Percentiles rank a stretch among this genome's conserved stretches.
Conservation (phyloP, 2,888 invertebrate species). For the Polydesmus complanatus region DNA sequence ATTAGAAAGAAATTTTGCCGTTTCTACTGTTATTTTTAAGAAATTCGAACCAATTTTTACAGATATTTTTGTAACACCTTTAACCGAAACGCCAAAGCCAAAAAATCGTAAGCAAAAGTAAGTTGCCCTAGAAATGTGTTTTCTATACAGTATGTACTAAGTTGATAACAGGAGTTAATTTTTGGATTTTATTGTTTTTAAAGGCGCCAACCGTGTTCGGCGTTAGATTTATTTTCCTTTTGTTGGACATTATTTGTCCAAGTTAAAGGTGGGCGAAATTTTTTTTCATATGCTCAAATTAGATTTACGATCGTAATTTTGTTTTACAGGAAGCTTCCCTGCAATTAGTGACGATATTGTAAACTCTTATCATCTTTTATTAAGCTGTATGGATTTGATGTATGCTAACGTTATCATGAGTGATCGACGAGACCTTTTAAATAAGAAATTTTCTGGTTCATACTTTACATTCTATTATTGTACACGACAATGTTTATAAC, state of each 20-base stretch:
- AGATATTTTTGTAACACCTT: constrained; percentile 64
- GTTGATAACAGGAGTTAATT: not conserved
- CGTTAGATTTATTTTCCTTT: constrained; percentile 75
- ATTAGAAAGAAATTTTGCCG: constrained; percentile 78
- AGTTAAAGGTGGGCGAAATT: constrained; percentile 46
- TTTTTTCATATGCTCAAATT: too few relatives aligned
- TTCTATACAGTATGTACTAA: constrained; percentile 1
- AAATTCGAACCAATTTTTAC: constrained; percentile 79
- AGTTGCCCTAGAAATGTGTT: not conserved
- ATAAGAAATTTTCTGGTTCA: constrained; percentile 65
- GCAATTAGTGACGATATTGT: constrained; percentile 83
- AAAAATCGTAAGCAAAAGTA: constrained; percentile 48
- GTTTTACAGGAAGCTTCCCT: constrained; percentile 60
- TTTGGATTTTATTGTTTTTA: constrained; percentile 19
- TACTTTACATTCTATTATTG: too few relatives aligned
- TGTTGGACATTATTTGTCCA: constrained; percentile 87
- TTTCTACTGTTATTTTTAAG: constrained; percentile 84
- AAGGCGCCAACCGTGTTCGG: constrained; percentile 61
- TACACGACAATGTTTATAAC: too few relatives aligned
- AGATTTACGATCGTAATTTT: not conserved
- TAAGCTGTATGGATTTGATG: constrained; percentile 81
- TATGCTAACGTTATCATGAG: constrained; percentile 72
- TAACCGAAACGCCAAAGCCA: constrained; percentile 40
- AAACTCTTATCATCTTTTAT: constrained; percentile 78
- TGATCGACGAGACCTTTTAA: constrained; percentile 69